A percentile compares a stretch with the other conserved stretches of the same genome.
phyloP scores from a whole-genome alignment of 2,888 invertebrate species.

The Lypha dubia region DNA sequence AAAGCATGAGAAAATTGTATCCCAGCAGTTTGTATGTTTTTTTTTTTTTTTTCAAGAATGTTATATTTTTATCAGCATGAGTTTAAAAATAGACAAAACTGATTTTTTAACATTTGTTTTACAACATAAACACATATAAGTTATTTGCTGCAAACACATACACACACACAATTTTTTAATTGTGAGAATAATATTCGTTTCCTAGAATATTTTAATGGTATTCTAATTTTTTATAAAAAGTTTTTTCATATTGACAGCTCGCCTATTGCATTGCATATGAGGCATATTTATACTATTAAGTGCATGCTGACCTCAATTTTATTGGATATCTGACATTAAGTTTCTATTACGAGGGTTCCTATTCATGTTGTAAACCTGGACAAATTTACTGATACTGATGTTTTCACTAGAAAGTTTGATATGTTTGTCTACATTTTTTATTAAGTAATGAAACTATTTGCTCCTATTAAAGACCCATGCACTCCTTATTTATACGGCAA shows the following conservation, averaged over 20 bases:
- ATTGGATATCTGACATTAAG: neutral
- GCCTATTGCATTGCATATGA: slow-evolving; percentile 12
- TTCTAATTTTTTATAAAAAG: neutral
- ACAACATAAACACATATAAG: neutral
- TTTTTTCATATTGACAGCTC: slow-evolving; percentile 1
- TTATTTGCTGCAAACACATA: neutral
- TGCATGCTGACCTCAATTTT: slow-evolving; percentile 35
- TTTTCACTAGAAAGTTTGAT: too few relatives aligned
- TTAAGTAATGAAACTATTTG: too few relatives aligned
- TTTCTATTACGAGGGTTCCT: neutral
- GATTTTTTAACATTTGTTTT: neutral
- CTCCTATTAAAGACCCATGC: too few relatives aligned
- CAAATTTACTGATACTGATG: neutral
- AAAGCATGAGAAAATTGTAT: slow-evolving; percentile 12
- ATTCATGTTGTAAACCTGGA: neutral
- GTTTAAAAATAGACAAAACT: neutral
- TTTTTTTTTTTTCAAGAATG: neutral
- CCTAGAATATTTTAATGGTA: neutral
- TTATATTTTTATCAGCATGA: neutral
- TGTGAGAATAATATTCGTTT: slow-evolving; percentile 13
- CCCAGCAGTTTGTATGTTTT: too few relatives aligned
- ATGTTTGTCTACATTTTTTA: too few relatives aligned
- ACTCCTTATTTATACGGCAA: too few relatives aligned
- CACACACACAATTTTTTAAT: neutral
- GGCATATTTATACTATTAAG: slow-evolving; percentile 14